These are phyloP conservation scores for Aleiodes alternator DNA, from an alignment of 2,888 invertebrate species.

Conservation along the genomic window DNA sequence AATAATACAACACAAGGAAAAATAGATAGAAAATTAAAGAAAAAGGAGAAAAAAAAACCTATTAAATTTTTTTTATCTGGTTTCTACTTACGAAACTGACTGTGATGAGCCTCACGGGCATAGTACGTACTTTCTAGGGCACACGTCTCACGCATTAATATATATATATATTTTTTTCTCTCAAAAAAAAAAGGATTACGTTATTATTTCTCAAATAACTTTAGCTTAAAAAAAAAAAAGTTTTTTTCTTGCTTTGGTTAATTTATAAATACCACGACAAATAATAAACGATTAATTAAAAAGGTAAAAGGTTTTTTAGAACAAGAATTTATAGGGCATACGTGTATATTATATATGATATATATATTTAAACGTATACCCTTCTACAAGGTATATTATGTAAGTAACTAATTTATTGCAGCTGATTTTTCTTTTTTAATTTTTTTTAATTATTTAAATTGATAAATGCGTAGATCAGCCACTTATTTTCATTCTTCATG, in stretches of 20 bases:
- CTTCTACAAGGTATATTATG: constrained; percentile 69
- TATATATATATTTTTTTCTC: constrained; percentile 22
- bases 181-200: constrained; percentile 55
- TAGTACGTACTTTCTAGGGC: constrained; percentile 75
- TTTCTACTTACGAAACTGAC: constrained; percentile 75
- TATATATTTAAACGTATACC: constrained; percentile 68
- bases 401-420: constrained; percentile 69
- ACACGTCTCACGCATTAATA: constrained; percentile 74
- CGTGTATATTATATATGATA: constrained; percentile 69
- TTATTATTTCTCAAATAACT: constrained; percentile 59
- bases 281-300: constrained; percentile 56
- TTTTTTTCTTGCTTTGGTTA: no score
- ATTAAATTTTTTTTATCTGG: constrained; percentile 65
- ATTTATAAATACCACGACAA: constrained; percentile 65
- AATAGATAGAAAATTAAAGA: constrained; percentile 38
- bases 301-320: constrained; percentile 54
- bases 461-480: constrained; percentile 67
- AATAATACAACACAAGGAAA: constrained; percentile 54
- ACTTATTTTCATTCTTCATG: constrained; percentile 67
- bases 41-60: constrained; percentile 61
- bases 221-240: constrained; percentile 60
- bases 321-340: constrained; percentile 63
- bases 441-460: constrained; percentile 39
- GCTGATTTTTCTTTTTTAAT: constrained; percentile 53
- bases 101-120: constrained; percentile 73